phyloP scores from a whole-genome alignment of 2,113 vertebrate genomes.

The Taurulus bubalis region DNA sequence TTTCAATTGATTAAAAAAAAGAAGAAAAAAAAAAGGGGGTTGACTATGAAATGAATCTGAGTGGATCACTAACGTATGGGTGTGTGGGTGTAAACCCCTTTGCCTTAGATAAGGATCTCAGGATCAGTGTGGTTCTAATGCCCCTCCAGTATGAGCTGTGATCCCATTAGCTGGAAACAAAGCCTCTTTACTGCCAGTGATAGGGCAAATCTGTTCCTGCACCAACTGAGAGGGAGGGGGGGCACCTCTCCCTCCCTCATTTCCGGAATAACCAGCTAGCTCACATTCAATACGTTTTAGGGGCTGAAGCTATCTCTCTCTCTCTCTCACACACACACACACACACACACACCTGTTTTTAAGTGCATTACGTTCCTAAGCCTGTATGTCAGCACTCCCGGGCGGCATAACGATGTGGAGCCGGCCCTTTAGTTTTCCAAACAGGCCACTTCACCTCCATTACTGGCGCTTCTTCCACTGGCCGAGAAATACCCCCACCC shows the following conservation, averaged over 20 bases:
- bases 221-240: constrained; percentile 41
- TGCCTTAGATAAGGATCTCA: constrained; percentile 68
- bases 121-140: constrained; percentile 81
- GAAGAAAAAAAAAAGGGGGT: no score
- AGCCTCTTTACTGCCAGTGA: constrained; percentile 86
- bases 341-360: constrained; percentile 63
- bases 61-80: not conserved
- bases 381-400: constrained; percentile 73
- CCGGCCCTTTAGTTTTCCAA: constrained; percentile 76
- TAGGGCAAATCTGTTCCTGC: constrained; percentile 84
- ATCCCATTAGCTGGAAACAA: constrained; percentile 86
- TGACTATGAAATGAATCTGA: not conserved
- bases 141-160: constrained; percentile 79
- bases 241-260: constrained; percentile 68
- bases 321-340: constrained; percentile 31
- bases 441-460: constrained; percentile 78
- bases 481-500: constrained; percentile 44
- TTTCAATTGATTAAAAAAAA: not conserved
- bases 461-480: constrained; percentile 72
- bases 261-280: constrained; percentile 78
- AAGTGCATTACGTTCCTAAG: constrained; percentile 77
- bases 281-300: constrained; percentile 84
- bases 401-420: constrained; percentile 56
- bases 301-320: constrained; percentile 66
- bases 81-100: constrained; percentile 33